These are phyloP conservation scores for Cacatua alba DNA, from an alignment of 2,113 vertebrate species.

Conservation along the genomic window DNA sequence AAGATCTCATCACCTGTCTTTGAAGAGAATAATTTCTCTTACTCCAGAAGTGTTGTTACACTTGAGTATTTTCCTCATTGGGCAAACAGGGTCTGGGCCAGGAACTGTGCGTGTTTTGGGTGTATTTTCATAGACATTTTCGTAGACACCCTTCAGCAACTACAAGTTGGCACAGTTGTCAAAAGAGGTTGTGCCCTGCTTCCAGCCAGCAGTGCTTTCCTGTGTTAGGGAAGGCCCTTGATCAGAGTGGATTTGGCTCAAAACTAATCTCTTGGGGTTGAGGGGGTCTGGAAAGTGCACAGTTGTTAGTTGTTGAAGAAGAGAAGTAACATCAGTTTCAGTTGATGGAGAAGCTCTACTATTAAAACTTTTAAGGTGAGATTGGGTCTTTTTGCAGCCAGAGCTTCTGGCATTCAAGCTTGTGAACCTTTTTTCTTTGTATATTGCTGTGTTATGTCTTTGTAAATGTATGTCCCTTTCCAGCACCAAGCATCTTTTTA, in stretches of 20 bases:
- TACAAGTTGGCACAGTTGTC: neutral
- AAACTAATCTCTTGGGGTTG: neutral
- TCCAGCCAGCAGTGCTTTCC: neutral
- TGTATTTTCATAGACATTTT: neutral
- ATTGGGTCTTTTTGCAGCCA: neutral
- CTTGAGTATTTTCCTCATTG: neutral
- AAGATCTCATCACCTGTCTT: neutral
- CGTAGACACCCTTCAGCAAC: neutral
- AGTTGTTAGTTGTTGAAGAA: neutral
- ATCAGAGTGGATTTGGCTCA: neutral
- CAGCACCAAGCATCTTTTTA: neutral
- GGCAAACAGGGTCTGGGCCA: neutral
- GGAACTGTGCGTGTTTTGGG: neutral
- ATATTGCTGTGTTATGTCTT: neutral
- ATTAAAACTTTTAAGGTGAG: neutral
- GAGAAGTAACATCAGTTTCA: neutral
- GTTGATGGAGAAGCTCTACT: neutral
- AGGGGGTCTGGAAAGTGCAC: neutral
- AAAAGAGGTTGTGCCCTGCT: neutral
- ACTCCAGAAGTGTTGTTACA: rapidly evolving
- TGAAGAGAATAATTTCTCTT: neutral
- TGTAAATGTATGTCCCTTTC: neutral
- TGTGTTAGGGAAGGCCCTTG: neutral
- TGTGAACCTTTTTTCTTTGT: neutral
- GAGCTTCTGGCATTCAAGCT: neutral